Evolutionary conservation across 2,888 invertebrate genomes (phyloP).

Genomic region (Acrobeloides nanus): DNA sequence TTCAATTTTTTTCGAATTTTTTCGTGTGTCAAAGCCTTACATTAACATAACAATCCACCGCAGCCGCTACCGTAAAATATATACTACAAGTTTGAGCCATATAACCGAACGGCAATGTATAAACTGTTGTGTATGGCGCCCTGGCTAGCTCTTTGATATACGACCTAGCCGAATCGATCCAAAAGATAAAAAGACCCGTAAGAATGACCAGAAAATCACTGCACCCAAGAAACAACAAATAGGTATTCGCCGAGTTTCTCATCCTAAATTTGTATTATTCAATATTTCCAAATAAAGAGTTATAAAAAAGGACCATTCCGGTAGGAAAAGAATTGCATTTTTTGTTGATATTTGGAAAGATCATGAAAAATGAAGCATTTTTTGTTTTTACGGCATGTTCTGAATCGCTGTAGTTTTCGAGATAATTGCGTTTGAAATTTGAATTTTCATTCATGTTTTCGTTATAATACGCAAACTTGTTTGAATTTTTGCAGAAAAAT

Average conservation of each 20-base stretch:
- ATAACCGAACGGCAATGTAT: conserved; percentile 49
- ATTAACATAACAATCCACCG: conserved; percentile 52
- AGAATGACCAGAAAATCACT: conserved; percentile 52
- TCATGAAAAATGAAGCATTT: too few species aligned
- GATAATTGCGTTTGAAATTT: too few species aligned
- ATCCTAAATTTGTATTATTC: too few species aligned
- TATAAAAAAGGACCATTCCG: neutral
- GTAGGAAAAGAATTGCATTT: neutral
- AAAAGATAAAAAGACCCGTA: conserved; percentile 53
- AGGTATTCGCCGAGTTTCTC: conserved; percentile 48
- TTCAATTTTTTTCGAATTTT: neutral
- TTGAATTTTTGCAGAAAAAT: too few species aligned
- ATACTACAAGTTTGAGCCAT: conserved; percentile 54
- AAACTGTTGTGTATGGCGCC: conserved; percentile 50
- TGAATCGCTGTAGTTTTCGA: too few species aligned
- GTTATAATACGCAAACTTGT: too few species aligned
- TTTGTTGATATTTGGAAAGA: too few species aligned
- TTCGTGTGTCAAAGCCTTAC: conserved; percentile 24
- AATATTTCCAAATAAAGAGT: neutral
- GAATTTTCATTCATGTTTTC: too few species aligned
- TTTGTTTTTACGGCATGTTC: too few species aligned
- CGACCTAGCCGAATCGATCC: conserved; percentile 38
- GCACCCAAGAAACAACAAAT: conserved; percentile 48
- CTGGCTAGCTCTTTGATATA: conserved; percentile 45
- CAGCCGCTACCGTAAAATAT: conserved; percentile 53